Percentiles rank a stretch among this genome's conserved stretches.
Conservation (phyloP, 37 sponge, comb jelly and placozoan species). For the Cliona cf. orientalis region DNA sequence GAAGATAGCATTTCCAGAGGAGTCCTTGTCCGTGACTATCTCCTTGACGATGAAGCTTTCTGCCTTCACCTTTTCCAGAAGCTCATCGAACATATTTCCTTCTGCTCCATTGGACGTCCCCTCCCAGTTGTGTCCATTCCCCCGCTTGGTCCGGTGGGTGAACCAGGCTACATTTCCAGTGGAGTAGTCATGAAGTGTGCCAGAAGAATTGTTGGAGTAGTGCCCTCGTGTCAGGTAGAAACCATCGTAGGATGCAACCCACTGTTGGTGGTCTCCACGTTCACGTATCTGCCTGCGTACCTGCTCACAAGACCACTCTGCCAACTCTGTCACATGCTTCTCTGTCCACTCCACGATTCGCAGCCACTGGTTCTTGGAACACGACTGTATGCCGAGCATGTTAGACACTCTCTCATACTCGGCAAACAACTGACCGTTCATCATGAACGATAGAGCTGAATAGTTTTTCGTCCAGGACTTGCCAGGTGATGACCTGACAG, state of each 20-base stretch:
- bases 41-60: conserved; percentile 16
- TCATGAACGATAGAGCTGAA: neutral
- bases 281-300: conserved; percentile 6
- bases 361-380: neutral
- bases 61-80: conserved; percentile 20
- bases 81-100: conserved; percentile 23
- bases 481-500: too few species aligned
- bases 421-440: conserved; percentile 12
- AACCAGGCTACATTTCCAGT: conserved; percentile 24
- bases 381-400: conserved; percentile 11
- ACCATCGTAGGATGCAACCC: conserved; percentile 23
- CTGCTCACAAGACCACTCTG: conserved; percentile 8
- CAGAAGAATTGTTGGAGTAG: conserved; percentile 24
- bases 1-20: conserved; percentile 29
- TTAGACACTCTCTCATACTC: neutral
- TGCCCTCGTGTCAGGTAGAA: conserved; percentile 23
- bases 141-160: conserved; percentile 12
- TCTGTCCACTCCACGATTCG: neutral
- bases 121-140: conserved; percentile 18
- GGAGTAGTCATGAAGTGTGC: conserved; percentile 8
- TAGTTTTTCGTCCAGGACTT: conserved; percentile 1
- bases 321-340: neutral
- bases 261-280: conserved; percentile 1
- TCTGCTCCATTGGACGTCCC: conserved; percentile 34
- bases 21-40: conserved; percentile 32